These are phyloP conservation scores for Drosophila percnosoma DNA, from an alignment of 2,888 invertebrate species.

Conservation along the genomic window DNA sequence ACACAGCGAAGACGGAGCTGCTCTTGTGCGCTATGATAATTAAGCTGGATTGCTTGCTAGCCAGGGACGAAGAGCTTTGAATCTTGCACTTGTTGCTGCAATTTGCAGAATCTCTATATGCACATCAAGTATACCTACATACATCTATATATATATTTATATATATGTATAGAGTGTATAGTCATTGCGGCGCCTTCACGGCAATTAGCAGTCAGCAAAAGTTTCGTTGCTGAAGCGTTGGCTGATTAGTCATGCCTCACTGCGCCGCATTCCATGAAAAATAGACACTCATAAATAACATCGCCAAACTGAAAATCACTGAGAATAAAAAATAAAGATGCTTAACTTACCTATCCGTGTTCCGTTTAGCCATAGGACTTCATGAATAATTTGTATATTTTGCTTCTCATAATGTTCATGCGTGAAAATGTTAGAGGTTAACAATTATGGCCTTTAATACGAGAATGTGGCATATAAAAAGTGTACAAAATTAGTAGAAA, in stretches of 20 bases:
- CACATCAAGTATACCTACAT: neutral
- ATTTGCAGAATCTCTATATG: slow-evolving; percentile 55
- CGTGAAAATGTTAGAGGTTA: slow-evolving; percentile 78
- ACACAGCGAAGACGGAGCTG: slow-evolving; percentile 40
- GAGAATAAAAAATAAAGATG: slow-evolving; percentile 10
- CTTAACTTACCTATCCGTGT: slow-evolving; percentile 24
- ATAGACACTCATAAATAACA: slow-evolving; percentile 74
- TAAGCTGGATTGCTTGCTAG: slow-evolving; percentile 51
- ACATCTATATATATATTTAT: neutral
- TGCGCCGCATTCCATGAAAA: slow-evolving; percentile 63
- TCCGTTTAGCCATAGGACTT: slow-evolving; percentile 29
- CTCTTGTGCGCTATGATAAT: slow-evolving; percentile 71
- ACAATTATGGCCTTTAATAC: slow-evolving; percentile 67
- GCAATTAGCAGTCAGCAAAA: slow-evolving; percentile 72
- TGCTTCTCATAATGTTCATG: slow-evolving; percentile 66
- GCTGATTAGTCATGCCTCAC: slow-evolving; percentile 75
- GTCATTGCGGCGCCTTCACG: slow-evolving; percentile 71
- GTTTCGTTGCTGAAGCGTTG: slow-evolving; percentile 44
- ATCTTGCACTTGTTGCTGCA: slow-evolving; percentile 74
- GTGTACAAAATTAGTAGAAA: slow-evolving; percentile 31
- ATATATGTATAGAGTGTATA: slow-evolving; percentile 3
- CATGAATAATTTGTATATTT: slow-evolving; percentile 37
- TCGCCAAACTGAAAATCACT: slow-evolving; percentile 23
- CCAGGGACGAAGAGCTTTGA: slow-evolving; percentile 11
- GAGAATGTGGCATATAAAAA: slow-evolving; percentile 30